Conservation (phyloP, 1,140 invertebrate genomes). For the Drosophila murphyi region DNA sequence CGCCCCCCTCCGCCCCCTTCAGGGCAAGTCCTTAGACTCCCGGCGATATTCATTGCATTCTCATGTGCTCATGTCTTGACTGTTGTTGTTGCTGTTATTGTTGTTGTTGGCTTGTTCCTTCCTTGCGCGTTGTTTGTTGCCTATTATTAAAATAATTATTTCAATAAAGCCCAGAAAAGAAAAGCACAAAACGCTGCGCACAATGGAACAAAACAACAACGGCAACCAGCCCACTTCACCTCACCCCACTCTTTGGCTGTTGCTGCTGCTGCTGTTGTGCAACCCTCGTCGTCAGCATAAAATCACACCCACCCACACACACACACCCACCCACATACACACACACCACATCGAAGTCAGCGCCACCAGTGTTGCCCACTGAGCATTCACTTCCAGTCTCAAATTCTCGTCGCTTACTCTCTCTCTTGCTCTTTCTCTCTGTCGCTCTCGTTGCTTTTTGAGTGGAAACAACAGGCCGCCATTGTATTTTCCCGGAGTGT, state of each 20-base stretch:
- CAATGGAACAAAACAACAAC: slow-evolving; percentile 53
- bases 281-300: slow-evolving; percentile 78
- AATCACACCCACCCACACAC: slow-evolving; percentile 55
- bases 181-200: slow-evolving; percentile 76
- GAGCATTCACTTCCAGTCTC: slow-evolving; percentile 59
- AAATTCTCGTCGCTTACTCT: slow-evolving; percentile 19
- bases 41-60: slow-evolving; percentile 25
- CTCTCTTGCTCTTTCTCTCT: slow-evolving; percentile 9
- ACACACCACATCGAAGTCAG: slow-evolving; percentile 24
- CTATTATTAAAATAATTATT: slow-evolving; percentile 84
- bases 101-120: slow-evolving; percentile 32
- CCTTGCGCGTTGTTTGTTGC: slow-evolving; percentile 69
- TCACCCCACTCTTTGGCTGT: neutral
- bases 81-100: slow-evolving; percentile 23
- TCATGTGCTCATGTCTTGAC: slow-evolving; percentile 40
- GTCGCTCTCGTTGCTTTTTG: slow-evolving; percentile 66
- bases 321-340: slow-evolving; percentile 11
- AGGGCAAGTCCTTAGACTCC: neutral
- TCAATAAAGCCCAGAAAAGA: slow-evolving; percentile 80
- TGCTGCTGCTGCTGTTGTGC: slow-evolving; percentile 35
- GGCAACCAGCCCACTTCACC: neutral
- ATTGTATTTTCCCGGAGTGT: slow-evolving; percentile 65
- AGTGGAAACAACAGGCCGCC: slow-evolving; percentile 76
- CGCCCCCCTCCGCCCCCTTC: neutral
- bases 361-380: slow-evolving; percentile 49